These are phyloP conservation scores for Hesperia comma DNA, from an alignment of 2,888 invertebrate species.

Conservation along the genomic window DNA sequence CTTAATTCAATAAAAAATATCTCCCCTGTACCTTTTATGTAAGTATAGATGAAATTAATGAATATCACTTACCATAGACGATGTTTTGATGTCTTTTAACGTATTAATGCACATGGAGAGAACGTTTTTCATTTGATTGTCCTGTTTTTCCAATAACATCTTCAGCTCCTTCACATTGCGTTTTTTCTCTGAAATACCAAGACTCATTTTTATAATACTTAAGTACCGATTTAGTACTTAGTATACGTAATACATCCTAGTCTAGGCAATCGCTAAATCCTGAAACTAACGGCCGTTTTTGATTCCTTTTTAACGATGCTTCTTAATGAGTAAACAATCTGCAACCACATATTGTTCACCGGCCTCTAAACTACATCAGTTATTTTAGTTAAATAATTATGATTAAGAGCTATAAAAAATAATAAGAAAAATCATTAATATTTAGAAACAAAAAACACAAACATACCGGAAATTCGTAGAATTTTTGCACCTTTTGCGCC, in stretches of 20 bases:
- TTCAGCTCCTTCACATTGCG: conserved; percentile 57
- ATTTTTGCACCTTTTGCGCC: conserved; percentile 57
- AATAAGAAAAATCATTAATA: neutral
- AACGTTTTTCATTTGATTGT: conserved; percentile 61
- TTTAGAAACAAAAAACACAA: neutral
- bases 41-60: neutral
- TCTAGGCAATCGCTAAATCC: neutral
- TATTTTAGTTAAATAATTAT: too few species aligned
- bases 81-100: conserved; percentile 61
- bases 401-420: neutral
- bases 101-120: conserved; percentile 61
- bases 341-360: too few species aligned
- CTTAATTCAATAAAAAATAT: too few species aligned
- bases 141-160: conserved; percentile 56
- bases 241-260: neutral
- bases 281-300: too few species aligned
- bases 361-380: too few species aligned
- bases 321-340: too few species aligned
- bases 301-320: too few species aligned
- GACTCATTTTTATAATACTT: too few species aligned
- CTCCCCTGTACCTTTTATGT: too few species aligned
- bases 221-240: too few species aligned
- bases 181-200: conserved; percentile 56
- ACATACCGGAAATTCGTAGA: conserved; percentile 61
- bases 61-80: conserved; percentile 49